phyloP scores from a whole-genome alignment of 2,113 vertebrate genomes.

The Hyperoodon ampullatus region DNA sequence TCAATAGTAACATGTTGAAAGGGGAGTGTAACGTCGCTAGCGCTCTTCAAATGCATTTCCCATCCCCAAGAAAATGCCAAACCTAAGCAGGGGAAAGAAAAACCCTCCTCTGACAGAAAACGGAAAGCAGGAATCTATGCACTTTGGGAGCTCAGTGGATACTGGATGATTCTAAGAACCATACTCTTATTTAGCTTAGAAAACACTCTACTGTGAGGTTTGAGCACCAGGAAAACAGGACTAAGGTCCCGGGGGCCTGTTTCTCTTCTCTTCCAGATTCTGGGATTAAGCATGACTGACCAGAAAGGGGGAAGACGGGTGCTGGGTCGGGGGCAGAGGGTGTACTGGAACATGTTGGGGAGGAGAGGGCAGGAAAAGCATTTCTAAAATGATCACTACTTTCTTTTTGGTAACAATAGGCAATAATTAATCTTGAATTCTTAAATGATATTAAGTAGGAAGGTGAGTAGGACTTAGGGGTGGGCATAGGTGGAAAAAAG shows the following conservation, averaged over 20 bases:
- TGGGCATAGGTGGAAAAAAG: neutral
- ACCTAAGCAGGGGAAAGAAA: neutral
- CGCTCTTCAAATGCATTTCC: neutral
- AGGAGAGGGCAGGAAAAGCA: neutral
- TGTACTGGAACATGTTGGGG: neutral
- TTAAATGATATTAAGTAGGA: conserved; percentile 7
- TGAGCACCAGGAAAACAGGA: neutral
- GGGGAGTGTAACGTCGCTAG: neutral
- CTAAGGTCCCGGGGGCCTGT: neutral
- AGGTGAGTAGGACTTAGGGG: neutral
- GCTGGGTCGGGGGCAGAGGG: neutral
- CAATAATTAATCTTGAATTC: neutral
- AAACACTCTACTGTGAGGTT: neutral
- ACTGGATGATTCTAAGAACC: neutral
- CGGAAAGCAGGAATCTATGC: neutral
- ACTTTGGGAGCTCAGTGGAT: neutral
- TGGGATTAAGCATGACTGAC: neutral
- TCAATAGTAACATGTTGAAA: no score
- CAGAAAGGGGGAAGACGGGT: neutral
- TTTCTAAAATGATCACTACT: neutral
- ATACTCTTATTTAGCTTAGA: neutral
- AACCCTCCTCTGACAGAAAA: neutral
- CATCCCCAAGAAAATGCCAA: neutral
- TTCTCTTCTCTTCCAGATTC: neutral
- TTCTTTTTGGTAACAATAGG: neutral